A percentile compares a stretch with the other conserved stretches of the same genome.
These are phyloP conservation scores for Hippocampus mohnikei DNA, from an alignment of 2,113 vertebrate species.

Conservation along the genomic window DNA sequence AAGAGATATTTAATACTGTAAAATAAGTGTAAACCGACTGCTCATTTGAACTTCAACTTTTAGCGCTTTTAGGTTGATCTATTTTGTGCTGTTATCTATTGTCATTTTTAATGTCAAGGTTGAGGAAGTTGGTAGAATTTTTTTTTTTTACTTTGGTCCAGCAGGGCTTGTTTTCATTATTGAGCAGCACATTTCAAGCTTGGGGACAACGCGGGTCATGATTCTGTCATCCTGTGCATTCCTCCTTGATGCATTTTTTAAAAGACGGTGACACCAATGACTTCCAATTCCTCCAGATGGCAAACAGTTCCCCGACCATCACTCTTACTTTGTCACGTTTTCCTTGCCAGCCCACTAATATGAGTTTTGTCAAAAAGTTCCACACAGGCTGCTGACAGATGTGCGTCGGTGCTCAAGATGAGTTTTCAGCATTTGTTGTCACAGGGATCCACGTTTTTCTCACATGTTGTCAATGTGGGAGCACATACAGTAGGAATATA, in stretches of 20 bases:
- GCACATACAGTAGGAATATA: too few relatives aligned
- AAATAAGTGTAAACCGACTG: neutral
- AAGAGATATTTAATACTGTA: neutral
- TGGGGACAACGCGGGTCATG: slow-evolving; percentile 59
- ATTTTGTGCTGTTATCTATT: neutral
- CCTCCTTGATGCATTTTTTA: slow-evolving; percentile 74
- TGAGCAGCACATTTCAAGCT: slow-evolving; percentile 40
- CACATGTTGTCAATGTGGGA: neutral
- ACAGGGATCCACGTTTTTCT: neutral
- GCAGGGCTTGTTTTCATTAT: slow-evolving; percentile 35
- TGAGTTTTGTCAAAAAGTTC: slow-evolving; percentile 33
- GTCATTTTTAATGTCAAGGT: slow-evolving; percentile 12
- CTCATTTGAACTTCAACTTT: neutral
- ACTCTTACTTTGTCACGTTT: slow-evolving; percentile 48
- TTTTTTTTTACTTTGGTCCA: slow-evolving; percentile 26
- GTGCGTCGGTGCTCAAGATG: slow-evolving; percentile 27
- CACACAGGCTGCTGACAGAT: slow-evolving; percentile 42
- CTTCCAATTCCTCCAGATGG: slow-evolving; percentile 54
- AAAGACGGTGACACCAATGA: slow-evolving; percentile 65
- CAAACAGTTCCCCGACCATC: slow-evolving; percentile 41
- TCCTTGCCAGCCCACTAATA: slow-evolving; percentile 16
- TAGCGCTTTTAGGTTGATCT: neutral
- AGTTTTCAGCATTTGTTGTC: slow-evolving; percentile 29
- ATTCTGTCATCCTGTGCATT: slow-evolving; percentile 56
- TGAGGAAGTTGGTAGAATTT: neutral